Evolutionary conservation across 2,797 vertebrate genomes (phyloP).

Genomic region (Tragopan temminckii): DNA sequence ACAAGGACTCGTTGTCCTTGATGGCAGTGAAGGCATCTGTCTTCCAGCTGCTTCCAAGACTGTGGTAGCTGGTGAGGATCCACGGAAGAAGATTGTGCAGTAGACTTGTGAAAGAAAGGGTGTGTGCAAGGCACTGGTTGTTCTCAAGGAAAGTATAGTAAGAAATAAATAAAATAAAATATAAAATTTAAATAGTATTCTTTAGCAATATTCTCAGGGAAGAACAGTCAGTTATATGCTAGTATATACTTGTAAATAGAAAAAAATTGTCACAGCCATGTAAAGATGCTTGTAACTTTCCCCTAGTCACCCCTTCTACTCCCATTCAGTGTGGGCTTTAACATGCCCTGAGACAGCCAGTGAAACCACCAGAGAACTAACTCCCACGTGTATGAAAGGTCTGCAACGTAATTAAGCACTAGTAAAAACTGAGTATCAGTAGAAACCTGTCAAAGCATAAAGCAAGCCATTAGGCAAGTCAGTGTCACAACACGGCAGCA

Average conservation of each 20-base stretch:
- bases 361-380: neutral
- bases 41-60: neutral
- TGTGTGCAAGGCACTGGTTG: neutral
- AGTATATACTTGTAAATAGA: neutral
- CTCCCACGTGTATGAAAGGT: accelerated
- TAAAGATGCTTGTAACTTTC: neutral
- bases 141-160: neutral
- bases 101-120: neutral
- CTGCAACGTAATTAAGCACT: neutral
- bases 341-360: neutral
- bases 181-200: neutral
- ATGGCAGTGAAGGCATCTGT: neutral
- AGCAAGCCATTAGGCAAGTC: neutral
- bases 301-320: neutral
- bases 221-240: neutral
- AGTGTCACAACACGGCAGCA: neutral
- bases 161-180: neutral
- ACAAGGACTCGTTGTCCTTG: neutral
- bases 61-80: neutral
- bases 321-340: neutral
- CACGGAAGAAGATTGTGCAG: neutral
- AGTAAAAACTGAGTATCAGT: neutral
- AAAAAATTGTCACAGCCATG: neutral
- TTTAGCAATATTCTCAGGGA: neutral
- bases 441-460: neutral